A percentile compares a stretch with the other conserved stretches of the same genome.
These are phyloP conservation scores for Uria lomvia DNA, from an alignment of 2,113 vertebrate species.

Conservation along the genomic window DNA sequence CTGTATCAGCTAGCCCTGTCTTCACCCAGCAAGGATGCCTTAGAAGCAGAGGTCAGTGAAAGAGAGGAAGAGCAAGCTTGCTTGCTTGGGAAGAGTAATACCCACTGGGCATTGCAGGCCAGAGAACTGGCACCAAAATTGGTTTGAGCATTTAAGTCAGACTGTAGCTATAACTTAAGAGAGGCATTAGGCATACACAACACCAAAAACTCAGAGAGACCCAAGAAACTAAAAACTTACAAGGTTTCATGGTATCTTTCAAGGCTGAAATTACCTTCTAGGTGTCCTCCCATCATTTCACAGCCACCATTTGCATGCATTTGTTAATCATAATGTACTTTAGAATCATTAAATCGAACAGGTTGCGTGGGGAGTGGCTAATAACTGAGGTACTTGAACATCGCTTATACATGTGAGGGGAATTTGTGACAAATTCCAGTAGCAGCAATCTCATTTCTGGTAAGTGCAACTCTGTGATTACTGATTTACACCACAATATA, in stretches of 20 bases:
- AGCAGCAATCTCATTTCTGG: neutral
- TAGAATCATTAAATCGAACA: neutral
- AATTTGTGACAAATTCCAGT: neutral
- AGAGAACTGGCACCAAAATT: neutral
- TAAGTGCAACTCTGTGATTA: neutral
- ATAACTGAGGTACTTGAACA: neutral
- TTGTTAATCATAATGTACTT: neutral
- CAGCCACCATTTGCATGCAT: neutral
- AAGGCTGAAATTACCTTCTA: neutral
- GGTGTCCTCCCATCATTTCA: neutral
- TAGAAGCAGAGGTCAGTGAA: neutral
- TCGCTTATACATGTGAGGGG: neutral
- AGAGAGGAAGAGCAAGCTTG: neutral
- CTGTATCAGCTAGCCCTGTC: neutral
- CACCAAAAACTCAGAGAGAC: neutral
- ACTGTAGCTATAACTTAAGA: neutral
- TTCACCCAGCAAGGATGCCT: neutral
- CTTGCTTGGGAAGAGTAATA: neutral
- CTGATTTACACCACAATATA: neutral
- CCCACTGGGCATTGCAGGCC: neutral
- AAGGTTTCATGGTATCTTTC: neutral
- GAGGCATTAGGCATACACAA: neutral
- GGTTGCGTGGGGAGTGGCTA: neutral
- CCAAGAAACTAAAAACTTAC: neutral
- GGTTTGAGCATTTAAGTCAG: neutral